Conservation (phyloP, 2,888 invertebrate species). For the Synergus umbraculus region DNA sequence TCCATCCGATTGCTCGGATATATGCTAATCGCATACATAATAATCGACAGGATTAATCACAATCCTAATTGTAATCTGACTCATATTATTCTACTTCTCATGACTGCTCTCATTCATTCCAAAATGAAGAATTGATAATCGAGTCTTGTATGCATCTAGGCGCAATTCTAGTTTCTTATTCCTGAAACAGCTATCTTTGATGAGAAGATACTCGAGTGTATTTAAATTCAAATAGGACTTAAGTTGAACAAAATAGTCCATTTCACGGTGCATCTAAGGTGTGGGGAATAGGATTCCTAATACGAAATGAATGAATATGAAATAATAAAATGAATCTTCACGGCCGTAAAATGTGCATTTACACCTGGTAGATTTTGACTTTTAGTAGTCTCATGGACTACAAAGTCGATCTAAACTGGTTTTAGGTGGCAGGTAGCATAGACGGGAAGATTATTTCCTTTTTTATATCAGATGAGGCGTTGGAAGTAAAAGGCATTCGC, state of each 20-base stretch:
- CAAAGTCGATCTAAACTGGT: constrained; percentile 38
- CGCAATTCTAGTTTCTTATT: not conserved
- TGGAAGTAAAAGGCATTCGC: constrained; percentile 22
- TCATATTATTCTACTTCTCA: not conserved
- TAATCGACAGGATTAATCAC: constrained; percentile 30
- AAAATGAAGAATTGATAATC: not conserved
- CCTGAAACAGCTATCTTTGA: not conserved
- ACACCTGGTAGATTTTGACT: constrained; percentile 37
- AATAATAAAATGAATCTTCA: constrained; percentile 39
- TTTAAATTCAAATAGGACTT: constrained; percentile 3
- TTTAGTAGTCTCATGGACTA: constrained; percentile 30
- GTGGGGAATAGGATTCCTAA: not conserved
- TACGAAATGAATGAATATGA: constrained; percentile 17
- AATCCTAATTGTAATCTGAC: constrained; percentile 21
- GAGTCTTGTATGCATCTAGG: not conserved
- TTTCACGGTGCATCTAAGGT: constrained; percentile 17
- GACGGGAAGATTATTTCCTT: constrained; percentile 31
- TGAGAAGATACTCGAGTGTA: not conserved
- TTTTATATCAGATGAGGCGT: constrained; percentile 37
- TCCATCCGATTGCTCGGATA: constrained; percentile 19
- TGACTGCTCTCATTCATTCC: not conserved
- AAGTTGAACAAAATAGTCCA: not conserved
- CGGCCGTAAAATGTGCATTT: constrained; percentile 11
- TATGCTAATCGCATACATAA: constrained; percentile 28
- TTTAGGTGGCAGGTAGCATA: constrained; percentile 30